These are phyloP conservation scores for Cactoblastis cactorum DNA, from an alignment of 2,888 invertebrate genomes.

Conservation along the genomic window DNA sequence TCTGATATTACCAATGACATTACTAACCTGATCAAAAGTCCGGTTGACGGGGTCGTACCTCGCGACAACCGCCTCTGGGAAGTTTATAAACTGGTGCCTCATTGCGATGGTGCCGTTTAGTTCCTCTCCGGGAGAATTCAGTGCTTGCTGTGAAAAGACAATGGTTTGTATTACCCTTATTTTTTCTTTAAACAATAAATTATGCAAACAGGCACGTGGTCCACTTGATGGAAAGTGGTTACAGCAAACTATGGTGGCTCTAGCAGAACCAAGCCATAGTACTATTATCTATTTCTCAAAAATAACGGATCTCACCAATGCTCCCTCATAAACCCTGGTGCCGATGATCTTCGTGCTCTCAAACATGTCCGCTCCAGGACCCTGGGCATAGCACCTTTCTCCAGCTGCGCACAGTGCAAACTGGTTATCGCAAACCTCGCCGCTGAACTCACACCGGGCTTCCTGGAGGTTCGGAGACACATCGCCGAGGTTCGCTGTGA, in stretches of 20 bases:
- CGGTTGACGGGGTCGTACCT: conserved; percentile 51
- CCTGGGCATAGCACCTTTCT: conserved; percentile 84
- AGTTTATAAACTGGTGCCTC: conserved; percentile 87
- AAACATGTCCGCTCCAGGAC: conserved; percentile 90
- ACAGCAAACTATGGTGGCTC: too few relatives aligned
- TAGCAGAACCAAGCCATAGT: too few relatives aligned
- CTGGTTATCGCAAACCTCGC: conserved; percentile 83
- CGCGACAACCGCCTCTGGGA: conserved; percentile 80
- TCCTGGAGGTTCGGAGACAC: conserved; percentile 89
- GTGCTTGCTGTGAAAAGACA: conserved; percentile 72
- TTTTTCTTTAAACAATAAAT: too few relatives aligned
- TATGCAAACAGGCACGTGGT: too few relatives aligned
- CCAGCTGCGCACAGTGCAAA: conserved; percentile 81
- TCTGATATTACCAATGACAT: neutral
- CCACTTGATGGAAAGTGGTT: too few relatives aligned
- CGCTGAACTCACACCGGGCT: conserved; percentile 86
- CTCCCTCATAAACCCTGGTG: conserved; percentile 81
- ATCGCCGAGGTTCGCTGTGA: conserved; percentile 89
- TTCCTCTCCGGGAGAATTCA: conserved; percentile 68
- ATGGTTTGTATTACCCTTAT: neutral
- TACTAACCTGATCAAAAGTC: conserved; percentile 54
- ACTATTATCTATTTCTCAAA: neutral
- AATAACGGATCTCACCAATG: conserved; percentile 61
- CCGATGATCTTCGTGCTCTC: conserved; percentile 91
- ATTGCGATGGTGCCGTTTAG: conserved; percentile 82